Evolutionary conservation across 2,888 invertebrate genomes (phyloP).

Genomic region (Yponomeuta evonymella): DNA sequence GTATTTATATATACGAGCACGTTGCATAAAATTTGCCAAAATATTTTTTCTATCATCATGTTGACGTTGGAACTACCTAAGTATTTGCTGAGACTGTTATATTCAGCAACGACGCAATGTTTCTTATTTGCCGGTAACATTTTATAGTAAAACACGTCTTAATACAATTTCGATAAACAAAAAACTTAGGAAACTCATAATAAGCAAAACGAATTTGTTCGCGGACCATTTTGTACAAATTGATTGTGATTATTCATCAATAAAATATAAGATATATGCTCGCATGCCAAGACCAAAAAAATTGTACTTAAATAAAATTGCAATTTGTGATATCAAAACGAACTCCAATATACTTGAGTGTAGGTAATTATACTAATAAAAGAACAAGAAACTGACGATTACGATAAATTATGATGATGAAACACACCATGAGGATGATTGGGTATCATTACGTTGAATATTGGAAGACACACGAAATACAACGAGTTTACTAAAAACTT

Average conservation of each 20-base stretch:
- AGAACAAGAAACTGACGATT: not conserved
- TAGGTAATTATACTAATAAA: not conserved
- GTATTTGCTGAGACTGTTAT: not conserved
- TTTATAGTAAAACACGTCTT: not conserved
- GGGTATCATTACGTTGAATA: not conserved
- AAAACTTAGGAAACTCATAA: not conserved
- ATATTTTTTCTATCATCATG: not conserved
- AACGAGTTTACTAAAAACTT: conserved; percentile 34
- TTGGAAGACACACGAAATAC: conserved; percentile 13
- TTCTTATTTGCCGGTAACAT: not conserved
- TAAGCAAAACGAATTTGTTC: not conserved
- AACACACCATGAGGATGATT: not conserved
- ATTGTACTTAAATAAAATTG: conserved; percentile 5
- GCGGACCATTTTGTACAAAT: not conserved
- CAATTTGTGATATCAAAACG: conserved; percentile 2
- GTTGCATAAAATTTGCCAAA: not conserved
- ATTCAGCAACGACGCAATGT: not conserved
- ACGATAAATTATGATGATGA: not conserved
- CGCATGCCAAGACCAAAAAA: conserved; percentile 16
- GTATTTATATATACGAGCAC: not conserved
- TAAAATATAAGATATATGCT: not conserved
- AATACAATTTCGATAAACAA: not conserved
- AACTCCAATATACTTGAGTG: not conserved
- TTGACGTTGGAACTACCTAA: not conserved
- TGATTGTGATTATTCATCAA: not conserved